phyloP scores from a whole-genome alignment of 2,113 vertebrate genomes.

The Clupea harengus region DNA sequence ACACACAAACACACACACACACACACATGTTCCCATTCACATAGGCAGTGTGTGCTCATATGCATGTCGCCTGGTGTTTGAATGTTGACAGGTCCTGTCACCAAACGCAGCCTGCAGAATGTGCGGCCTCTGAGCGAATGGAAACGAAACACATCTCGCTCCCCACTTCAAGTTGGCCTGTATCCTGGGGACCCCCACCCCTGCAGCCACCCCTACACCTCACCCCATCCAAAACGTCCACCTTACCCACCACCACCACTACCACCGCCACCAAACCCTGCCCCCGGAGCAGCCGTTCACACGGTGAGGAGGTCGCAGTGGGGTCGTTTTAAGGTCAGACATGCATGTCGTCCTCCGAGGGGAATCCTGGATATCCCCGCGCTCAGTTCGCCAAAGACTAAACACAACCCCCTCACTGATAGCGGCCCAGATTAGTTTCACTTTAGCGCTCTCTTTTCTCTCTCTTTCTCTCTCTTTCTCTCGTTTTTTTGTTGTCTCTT shows the following conservation, averaged over 20 bases:
- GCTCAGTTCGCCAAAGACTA: not conserved
- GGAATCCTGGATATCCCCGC: conserved; percentile 11
- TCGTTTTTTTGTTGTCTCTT: not conserved
- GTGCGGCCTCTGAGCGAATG: conserved; percentile 52
- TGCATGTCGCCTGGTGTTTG: conserved; percentile 46
- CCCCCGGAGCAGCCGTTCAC: conserved; percentile 18
- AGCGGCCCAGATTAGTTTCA: not conserved
- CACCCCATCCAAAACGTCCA: not conserved
- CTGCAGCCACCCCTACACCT: conserved; percentile 16
- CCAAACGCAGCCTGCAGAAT: conserved; percentile 59
- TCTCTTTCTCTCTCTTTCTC: not conserved
- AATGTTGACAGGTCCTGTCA: conserved; percentile 66
- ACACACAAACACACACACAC: not conserved
- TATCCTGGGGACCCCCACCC: conserved; percentile 34
- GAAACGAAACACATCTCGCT: conserved; percentile 59
- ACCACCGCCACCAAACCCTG: not conserved
- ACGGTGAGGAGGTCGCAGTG: not conserved
- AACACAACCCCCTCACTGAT: not conserved
- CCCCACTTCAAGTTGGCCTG: conserved; percentile 18
- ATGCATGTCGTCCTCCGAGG: not conserved
- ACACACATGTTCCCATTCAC: not conserved
- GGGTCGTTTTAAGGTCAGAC: conserved; percentile 6
- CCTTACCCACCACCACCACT: not conserved
- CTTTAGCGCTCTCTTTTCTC: not conserved
- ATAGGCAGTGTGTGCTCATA: not conserved